Conservation (phyloP, 2,113 vertebrate genomes). For the Sander vitreus region DNA sequence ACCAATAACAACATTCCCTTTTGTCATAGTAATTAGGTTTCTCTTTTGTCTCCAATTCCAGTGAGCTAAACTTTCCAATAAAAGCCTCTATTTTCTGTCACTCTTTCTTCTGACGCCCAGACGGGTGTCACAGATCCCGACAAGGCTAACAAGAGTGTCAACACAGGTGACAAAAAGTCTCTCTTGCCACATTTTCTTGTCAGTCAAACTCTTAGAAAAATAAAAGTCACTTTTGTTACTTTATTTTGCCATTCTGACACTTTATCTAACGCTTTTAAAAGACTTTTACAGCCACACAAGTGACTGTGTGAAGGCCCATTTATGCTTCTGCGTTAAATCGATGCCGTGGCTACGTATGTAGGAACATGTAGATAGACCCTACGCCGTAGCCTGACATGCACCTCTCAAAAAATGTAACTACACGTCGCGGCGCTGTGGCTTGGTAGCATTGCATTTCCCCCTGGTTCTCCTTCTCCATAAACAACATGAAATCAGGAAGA, state of each 20-base stretch:
- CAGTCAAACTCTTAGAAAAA: neutral
- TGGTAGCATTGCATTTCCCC: too few relatives aligned
- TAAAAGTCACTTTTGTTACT: neutral
- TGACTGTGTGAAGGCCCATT: neutral
- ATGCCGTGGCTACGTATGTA: too few relatives aligned
- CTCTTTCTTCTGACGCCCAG: neutral
- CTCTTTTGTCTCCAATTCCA: constrained; percentile 6
- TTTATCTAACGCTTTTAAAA: neutral
- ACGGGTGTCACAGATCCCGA: neutral
- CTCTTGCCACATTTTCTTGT: constrained; percentile 21
- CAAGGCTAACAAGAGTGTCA: constrained; percentile 14
- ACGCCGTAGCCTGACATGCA: too few relatives aligned
- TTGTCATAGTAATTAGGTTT: constrained; percentile 8
- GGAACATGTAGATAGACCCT: too few relatives aligned
- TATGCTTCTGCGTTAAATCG: too few relatives aligned
- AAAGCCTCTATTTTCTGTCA: constrained; percentile 4
- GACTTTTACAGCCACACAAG: neutral
- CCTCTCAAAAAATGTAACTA: too few relatives aligned
- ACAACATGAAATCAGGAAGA: too few relatives aligned
- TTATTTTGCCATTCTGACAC: neutral
- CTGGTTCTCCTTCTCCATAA: too few relatives aligned
- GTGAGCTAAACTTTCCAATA: constrained; percentile 2
- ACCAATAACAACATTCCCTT: neutral
- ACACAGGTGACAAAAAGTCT: constrained; percentile 1
- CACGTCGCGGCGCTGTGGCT: too few relatives aligned